Conservation (phyloP, 2,888 invertebrate genomes). For the Epinotia ramella region DNA sequence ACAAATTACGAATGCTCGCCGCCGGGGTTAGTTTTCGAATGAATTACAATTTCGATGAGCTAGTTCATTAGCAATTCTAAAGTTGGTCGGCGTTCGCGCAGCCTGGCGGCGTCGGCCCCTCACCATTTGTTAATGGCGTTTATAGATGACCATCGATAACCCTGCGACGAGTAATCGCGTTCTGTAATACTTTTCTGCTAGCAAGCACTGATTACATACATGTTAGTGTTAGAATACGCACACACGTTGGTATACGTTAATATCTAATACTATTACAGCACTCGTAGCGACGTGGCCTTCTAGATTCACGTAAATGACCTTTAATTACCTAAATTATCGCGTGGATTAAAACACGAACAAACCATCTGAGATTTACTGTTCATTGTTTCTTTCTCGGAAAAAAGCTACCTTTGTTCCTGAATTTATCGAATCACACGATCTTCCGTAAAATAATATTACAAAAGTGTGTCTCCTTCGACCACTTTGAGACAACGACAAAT, state of each 20-base stretch:
- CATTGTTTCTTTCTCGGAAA: slow-evolving; percentile 11
- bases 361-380: not conserved
- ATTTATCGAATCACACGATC: slow-evolving; percentile 14
- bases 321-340: slow-evolving; percentile 10
- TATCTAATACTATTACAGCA: not conserved
- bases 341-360: not conserved
- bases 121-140: slow-evolving; percentile 37
- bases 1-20: slow-evolving; percentile 21
- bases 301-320: slow-evolving; percentile 19
- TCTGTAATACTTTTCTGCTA: slow-evolving; percentile 16
- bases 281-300: not conserved
- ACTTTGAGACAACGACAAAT: slow-evolving; percentile 30
- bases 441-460: slow-evolving; percentile 25
- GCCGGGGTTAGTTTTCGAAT: slow-evolving; percentile 33
- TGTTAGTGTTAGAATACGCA: not conserved
- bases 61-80: slow-evolving; percentile 45
- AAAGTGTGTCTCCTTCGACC: slow-evolving; percentile 33
- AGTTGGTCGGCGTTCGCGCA: slow-evolving; percentile 26
- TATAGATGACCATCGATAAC: slow-evolving; percentile 45
- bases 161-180: slow-evolving; percentile 27
- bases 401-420: slow-evolving; percentile 17
- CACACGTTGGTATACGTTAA: not conserved
- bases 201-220: not conserved
- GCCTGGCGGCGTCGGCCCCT: slow-evolving; percentile 24
- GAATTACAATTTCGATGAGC: slow-evolving; percentile 42